A percentile compares a stretch with the other conserved stretches of the same genome.
phyloP scores from a whole-genome alignment of 2,113 vertebrate genomes.

The Geothlypis trichas region DNA sequence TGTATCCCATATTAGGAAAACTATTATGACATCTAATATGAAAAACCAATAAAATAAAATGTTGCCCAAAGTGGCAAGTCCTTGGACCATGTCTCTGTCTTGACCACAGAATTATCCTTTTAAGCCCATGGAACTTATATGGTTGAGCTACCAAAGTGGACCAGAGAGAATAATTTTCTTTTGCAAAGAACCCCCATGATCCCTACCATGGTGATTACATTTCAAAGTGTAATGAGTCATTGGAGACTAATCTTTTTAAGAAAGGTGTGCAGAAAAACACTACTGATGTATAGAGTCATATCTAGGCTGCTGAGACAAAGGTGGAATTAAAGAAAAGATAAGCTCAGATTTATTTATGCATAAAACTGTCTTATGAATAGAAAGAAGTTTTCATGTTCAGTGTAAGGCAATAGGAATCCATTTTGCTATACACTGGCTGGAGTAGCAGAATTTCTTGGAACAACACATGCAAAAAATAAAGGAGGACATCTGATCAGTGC shows the following conservation, averaged over 20 bases:
- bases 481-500: background rate
- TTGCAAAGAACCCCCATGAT: background rate
- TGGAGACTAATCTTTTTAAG: background rate
- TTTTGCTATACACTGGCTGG: background rate
- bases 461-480: background rate
- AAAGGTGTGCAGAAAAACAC: background rate
- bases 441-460: background rate
- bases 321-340: background rate
- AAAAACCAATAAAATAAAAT: background rate
- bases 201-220: background rate
- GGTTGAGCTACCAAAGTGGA: background rate
- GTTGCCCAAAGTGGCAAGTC: background rate
- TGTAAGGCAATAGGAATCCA: background rate
- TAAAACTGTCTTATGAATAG: background rate
- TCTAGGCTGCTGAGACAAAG: background rate
- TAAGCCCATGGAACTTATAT: background rate
- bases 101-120: background rate
- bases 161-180: constrained; percentile 1
- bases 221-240: background rate
- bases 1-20: background rate
- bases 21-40: background rate
- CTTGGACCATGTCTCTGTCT: background rate
- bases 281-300: background rate
- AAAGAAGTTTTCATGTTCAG: background rate
- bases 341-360: background rate